Percentiles rank a stretch among this genome's conserved stretches.
phyloP scores from a whole-genome alignment of 2,113 vertebrate species.

The Aptenodytes forsteri region DNA sequence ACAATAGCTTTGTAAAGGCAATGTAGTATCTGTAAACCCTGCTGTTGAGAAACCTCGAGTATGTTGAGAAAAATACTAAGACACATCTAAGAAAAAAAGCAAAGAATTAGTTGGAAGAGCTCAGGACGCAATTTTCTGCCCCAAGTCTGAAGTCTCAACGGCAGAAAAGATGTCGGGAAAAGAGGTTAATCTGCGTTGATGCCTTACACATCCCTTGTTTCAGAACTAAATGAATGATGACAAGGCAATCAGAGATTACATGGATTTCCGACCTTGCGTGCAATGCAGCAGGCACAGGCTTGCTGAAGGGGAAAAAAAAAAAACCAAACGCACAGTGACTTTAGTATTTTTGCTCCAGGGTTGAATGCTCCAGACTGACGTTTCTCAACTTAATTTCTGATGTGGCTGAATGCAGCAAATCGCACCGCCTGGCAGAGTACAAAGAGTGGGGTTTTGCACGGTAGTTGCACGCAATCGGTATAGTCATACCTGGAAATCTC shows the following conservation, averaged over 20 bases:
- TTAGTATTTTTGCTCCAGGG: not conserved
- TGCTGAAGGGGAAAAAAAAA: not conserved
- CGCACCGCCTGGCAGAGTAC: not conserved
- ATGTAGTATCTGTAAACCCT: accelerated
- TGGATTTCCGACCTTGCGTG: not conserved
- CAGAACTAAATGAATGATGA: not conserved
- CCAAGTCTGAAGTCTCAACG: not conserved
- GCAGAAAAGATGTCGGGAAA: not conserved
- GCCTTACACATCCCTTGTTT: not conserved
- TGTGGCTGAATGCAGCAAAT: not conserved
- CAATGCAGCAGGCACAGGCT: not conserved
- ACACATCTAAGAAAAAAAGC: not conserved
- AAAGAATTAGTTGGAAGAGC: not conserved
- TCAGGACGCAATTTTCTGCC: not conserved
- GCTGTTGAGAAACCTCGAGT: not conserved
- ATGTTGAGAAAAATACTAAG: not conserved
- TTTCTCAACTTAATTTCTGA: not conserved
- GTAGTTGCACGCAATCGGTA: accelerated
- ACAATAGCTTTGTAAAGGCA: not conserved
- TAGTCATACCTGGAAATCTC: not conserved
- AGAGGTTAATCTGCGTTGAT: not conserved
- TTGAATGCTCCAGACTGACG: not conserved
- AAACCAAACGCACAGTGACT: not conserved
- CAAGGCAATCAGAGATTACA: not conserved
- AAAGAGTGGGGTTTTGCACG: not conserved